Conservation (phyloP, 1,140 invertebrate species). For the Scylla paramamosain region DNA sequence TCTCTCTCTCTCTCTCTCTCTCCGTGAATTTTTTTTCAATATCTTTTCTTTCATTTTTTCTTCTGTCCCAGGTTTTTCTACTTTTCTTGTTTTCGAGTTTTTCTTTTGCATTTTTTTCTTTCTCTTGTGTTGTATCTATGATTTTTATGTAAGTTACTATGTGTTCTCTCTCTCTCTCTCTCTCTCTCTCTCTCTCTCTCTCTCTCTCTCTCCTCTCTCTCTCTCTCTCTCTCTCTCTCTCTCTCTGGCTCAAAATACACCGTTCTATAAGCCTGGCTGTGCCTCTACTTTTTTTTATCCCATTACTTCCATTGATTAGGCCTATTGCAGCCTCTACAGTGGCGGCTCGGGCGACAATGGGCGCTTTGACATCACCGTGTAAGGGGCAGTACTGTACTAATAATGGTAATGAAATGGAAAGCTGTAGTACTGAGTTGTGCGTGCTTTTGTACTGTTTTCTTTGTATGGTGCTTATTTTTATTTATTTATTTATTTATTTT, state of each 20-base stretch:
- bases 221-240: too few relatives aligned
- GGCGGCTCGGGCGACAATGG: background rate
- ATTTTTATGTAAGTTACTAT: too few relatives aligned
- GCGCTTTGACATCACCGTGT: background rate
- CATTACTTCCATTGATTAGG: background rate
- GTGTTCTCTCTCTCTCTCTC: too few relatives aligned
- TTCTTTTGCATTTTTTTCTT: too few relatives aligned
- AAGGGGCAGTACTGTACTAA: background rate
- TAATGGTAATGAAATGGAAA: background rate
- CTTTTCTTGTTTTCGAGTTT: too few relatives aligned
- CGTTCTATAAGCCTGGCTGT: too few relatives aligned
- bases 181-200: too few relatives aligned
- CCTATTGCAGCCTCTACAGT: background rate
- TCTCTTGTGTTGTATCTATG: too few relatives aligned
- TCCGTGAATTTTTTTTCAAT: background rate
- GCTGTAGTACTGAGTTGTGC: background rate
- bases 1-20: too few relatives aligned
- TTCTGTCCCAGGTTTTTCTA: too few relatives aligned
- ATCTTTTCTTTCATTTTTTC: background rate
- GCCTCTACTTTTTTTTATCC: background rate
- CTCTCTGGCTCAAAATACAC: too few relatives aligned
- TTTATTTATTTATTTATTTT: background rate
- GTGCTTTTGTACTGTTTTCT: background rate
- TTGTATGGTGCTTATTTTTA: background rate
- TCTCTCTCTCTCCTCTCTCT: too few relatives aligned